phyloP scores from a whole-genome alignment of 2,888 invertebrate species.

The Melitaea athalia region DNA sequence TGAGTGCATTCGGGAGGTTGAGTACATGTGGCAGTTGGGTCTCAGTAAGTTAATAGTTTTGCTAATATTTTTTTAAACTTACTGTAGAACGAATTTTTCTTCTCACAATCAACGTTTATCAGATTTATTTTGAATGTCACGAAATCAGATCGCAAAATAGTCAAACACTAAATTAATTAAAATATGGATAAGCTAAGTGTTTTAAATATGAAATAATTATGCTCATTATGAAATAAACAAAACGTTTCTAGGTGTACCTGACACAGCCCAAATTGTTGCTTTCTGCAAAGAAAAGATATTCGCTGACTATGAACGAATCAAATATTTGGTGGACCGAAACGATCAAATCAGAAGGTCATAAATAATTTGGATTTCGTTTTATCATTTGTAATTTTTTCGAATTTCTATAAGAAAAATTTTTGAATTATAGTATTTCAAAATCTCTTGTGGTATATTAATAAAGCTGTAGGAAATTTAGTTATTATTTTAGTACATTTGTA shows the following conservation, averaged over 20 bases:
- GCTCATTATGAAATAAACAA: neutral
- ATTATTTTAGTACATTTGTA: constrained; percentile 37
- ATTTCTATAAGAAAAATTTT: neutral
- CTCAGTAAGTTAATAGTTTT: constrained; percentile 72
- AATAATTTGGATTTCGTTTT: neutral
- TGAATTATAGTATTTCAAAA: neutral
- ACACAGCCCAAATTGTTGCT: constrained; percentile 88
- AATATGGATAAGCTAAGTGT: neutral
- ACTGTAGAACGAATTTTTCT: no score
- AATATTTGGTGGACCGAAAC: constrained; percentile 84
- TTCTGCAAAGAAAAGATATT: constrained; percentile 87
- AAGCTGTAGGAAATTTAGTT: neutral
- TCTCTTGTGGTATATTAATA: neutral
- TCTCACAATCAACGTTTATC: neutral
- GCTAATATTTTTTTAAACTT: neutral
- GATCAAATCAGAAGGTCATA: constrained; percentile 77
- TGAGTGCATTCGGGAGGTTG: constrained; percentile 90
- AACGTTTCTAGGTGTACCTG: constrained; percentile 84
- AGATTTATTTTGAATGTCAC: no score
- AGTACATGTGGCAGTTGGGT: constrained; percentile 89
- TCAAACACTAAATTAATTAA: neutral
- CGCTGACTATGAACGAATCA: constrained; percentile 83
- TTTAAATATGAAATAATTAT: neutral
- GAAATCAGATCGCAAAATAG: no score
- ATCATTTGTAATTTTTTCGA: neutral